phyloP scores from a whole-genome alignment of 2,113 vertebrate genomes.

The Morone chrysops region DNA sequence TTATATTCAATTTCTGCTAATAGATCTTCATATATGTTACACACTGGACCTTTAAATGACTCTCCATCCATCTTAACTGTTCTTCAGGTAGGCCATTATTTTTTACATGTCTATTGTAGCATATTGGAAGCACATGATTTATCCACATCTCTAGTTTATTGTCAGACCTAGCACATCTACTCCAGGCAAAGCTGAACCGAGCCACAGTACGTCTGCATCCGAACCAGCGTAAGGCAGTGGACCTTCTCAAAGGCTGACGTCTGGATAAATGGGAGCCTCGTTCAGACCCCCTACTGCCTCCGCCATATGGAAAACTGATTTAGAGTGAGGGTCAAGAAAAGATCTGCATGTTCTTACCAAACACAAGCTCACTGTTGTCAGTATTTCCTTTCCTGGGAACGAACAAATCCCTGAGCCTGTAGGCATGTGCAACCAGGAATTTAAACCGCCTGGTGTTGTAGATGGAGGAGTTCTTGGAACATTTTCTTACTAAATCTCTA shows the following conservation, averaged over 20 bases:
- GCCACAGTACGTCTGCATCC: background rate
- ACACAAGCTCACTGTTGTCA: conserved; percentile 51
- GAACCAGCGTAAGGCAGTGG: background rate
- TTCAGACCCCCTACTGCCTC: conserved; percentile 47
- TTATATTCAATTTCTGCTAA: no score
- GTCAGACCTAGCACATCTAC: background rate
- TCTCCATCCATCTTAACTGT: background rate
- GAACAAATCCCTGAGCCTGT: conserved; percentile 53
- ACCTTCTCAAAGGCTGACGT: conserved; percentile 34
- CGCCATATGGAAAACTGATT: conserved; percentile 78
- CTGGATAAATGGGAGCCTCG: conserved; percentile 36
- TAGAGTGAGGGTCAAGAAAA: conserved; percentile 51
- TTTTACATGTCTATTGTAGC: background rate
- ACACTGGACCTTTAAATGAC: background rate
- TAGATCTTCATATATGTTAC: no score
- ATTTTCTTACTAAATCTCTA: background rate
- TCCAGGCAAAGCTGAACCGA: background rate
- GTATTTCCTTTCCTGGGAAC: conserved; percentile 61
- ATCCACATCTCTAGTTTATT: conserved; percentile 9
- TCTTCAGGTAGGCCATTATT: background rate
- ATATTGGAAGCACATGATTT: background rate
- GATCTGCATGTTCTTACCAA: conserved; percentile 70
- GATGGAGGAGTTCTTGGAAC: background rate
- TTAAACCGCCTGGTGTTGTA: background rate
- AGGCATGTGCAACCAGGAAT: conserved; percentile 29